Base-by-base conservation (phyloP, 2,113 vertebrate genomes). In the Mus spicilegus region DNA sequence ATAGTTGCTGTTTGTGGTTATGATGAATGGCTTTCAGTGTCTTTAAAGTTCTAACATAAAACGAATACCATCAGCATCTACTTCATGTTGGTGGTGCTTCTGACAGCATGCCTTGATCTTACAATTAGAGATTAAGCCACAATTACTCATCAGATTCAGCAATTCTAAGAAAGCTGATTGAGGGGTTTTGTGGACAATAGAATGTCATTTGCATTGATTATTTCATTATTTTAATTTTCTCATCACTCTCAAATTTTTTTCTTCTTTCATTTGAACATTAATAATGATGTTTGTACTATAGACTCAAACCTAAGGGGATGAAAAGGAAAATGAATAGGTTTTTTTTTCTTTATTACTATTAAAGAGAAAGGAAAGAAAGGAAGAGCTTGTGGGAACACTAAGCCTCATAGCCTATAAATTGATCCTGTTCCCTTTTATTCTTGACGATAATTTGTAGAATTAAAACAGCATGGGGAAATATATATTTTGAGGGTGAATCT, bases 191-290 rank as follows among this genome's bases (percentile, higher is more conserved):
- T 97, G 97, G 97, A 97, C 97, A 98, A 97, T 89, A 87, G 92
- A 95, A 95, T 97, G 95, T 96, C 90, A 96, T 97, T 97, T 97
- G 93, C 95, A 97, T 92, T 97, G 95, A 97, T 97, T 97, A 97
- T 97, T 98, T 97, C 82, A 98, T 96, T 97, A 96, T 96, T 97
- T 97, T 97, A 98, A 97, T 97, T 97, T 97, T 97, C 93, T 97
- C 96, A 92, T 95, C 89, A 92, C 89, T 96, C 96, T 94, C 39
- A 13, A 33, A 46, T 76, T 92, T 95, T 78, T 24, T 65, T 88
- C 90, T 73, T 96, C 87, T 80, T 85, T 86, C 42, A 94, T 93
- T 91, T 87, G 65, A 97, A 93, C 39, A 90, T n/a, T 90, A 89
- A 93, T 97, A 97, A 93, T 65, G 54, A 94, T 95, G 39, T 56